phyloP scores from a whole-genome alignment of 2,113 vertebrate species.

The Murina feae region DNA sequence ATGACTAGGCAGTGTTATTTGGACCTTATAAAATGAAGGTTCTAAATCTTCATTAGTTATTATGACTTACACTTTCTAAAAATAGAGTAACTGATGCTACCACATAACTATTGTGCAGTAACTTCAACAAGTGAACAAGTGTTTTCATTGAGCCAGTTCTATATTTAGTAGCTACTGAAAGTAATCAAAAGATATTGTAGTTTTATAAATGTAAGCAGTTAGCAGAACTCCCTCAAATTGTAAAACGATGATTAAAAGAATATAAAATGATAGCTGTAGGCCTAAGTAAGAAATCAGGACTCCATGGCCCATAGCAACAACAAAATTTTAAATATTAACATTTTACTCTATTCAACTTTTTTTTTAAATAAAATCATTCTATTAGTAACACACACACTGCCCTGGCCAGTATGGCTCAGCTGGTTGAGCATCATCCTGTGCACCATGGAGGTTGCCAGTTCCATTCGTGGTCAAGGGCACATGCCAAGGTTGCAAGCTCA shows the following conservation, averaged over 20 bases:
- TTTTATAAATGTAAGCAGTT: constrained; percentile 8
- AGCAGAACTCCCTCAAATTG: constrained; percentile 18
- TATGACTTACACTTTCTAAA: constrained; percentile 66
- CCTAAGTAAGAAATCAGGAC: background rate
- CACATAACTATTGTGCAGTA: constrained; percentile 54
- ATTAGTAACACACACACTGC: background rate
- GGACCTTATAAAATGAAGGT: constrained; percentile 31
- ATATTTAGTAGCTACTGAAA: constrained; percentile 49
- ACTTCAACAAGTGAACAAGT: constrained; percentile 66
- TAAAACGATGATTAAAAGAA: constrained; percentile 27
- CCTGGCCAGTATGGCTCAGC: too few relatives aligned
- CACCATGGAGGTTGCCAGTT: too few relatives aligned
- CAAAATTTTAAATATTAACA: background rate
- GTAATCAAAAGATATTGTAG: constrained; percentile 33
- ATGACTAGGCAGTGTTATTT: background rate
- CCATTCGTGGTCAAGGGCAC: too few relatives aligned
- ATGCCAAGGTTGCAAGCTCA: too few relatives aligned
- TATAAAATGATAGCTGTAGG: constrained; percentile 1
- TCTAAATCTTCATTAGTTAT: background rate
- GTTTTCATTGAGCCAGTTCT: constrained; percentile 52
- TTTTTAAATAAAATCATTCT: background rate
- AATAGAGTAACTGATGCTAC: constrained; percentile 74
- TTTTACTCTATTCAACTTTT: constrained; percentile 22
- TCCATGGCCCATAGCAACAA: background rate
- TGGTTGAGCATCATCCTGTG: too few relatives aligned